Conservation (phyloP, 2,888 invertebrate genomes). For the Cactoblastis cactorum region DNA sequence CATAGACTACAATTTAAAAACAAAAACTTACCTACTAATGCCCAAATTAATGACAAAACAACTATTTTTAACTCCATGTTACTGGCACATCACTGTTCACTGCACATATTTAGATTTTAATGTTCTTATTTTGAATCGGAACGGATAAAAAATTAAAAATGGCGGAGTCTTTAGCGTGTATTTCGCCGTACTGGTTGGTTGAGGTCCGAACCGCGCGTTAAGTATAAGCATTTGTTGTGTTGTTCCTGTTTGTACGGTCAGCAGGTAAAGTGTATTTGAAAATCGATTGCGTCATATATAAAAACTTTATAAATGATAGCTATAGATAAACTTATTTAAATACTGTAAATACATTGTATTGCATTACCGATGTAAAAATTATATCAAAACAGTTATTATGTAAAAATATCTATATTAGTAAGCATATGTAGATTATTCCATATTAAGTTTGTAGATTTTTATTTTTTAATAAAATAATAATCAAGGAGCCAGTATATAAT, state of each 20-base stretch:
- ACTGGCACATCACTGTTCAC: constrained; percentile 4
- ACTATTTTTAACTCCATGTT: constrained; percentile 7
- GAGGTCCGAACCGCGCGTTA: constrained; percentile 62
- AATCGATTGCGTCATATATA: not conserved
- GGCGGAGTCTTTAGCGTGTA: constrained; percentile 25
- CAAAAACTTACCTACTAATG: constrained; percentile 2
- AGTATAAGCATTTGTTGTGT: constrained; percentile 45
- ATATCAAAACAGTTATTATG: no score
- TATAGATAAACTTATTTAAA: no score
- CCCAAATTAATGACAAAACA: constrained; percentile 1
- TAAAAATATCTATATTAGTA: no score
- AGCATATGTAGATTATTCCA: no score
- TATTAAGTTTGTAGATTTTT: no score
- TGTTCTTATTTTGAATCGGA: not conserved
- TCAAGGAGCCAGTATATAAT: no score
- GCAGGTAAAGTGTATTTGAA: constrained; percentile 29
- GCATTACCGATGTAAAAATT: no score
- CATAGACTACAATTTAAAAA: not conserved
- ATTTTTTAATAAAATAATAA: no score
- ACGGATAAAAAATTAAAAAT: constrained; percentile 5
- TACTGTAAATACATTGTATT: no score
- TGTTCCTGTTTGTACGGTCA: constrained; percentile 46
- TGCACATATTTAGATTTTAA: constrained; percentile 1
- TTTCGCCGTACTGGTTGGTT: constrained; percentile 56
- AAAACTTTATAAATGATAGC: no score